Percentiles rank a stretch among this genome's conserved stretches.
These are phyloP conservation scores for Eudemis profundana DNA, from an alignment of 2,888 invertebrate species.

Conservation along the genomic window DNA sequence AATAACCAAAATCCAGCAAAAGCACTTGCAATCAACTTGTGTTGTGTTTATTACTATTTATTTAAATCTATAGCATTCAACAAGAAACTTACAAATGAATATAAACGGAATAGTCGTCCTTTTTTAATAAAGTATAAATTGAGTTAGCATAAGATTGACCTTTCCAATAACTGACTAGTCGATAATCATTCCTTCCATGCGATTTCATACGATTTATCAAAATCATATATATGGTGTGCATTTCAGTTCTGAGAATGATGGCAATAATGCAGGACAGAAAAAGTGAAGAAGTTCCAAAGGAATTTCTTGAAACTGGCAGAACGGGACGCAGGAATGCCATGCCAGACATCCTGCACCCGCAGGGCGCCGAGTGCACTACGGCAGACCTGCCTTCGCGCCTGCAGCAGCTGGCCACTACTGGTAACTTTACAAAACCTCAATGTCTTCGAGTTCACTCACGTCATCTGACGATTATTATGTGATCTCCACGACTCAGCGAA, in stretches of 20 bases:
- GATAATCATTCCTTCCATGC: not conserved
- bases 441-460: not conserved
- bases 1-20: too few relatives aligned
- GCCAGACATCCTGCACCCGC: constrained; percentile 92
- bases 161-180: not conserved
- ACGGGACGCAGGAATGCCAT: constrained; percentile 95
- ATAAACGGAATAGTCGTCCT: too few relatives aligned
- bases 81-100: too few relatives aligned
- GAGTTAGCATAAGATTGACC: not conserved
- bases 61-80: too few relatives aligned
- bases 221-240: not conserved
- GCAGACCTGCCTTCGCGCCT: constrained; percentile 91
- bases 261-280: constrained; percentile 86
- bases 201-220: not conserved
- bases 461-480: too few relatives aligned
- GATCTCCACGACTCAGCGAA: too few relatives aligned
- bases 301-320: constrained; percentile 93
- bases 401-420: constrained; percentile 88
- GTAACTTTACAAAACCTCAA: constrained; percentile 60
- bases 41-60: too few relatives aligned
- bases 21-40: too few relatives aligned
- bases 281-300: constrained; percentile 87
- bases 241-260: constrained; percentile 86
- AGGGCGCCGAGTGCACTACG: constrained; percentile 89
- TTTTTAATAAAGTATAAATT: too few relatives aligned